phyloP scores from a whole-genome alignment of 2,113 vertebrate genomes.

The Poeciliopsis prolifica region DNA sequence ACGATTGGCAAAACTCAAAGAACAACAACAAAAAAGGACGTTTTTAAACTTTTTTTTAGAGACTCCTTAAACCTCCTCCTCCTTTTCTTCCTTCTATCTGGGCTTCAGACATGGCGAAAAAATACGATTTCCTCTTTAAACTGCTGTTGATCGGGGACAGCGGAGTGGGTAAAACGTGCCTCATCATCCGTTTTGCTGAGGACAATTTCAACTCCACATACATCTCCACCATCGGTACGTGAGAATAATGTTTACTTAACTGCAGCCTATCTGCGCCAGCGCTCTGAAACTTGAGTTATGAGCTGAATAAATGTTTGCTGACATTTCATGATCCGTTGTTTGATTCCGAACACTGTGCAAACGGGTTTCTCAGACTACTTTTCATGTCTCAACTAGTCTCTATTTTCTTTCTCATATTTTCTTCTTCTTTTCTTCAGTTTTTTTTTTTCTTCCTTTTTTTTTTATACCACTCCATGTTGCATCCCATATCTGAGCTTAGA shows the following conservation, averaged over 20 bases:
- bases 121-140: slow-evolving; percentile 94
- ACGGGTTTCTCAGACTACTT: slow-evolving; percentile 49
- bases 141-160: slow-evolving; percentile 93
- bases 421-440: not conserved
- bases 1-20: slow-evolving; percentile 11
- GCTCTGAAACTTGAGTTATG: slow-evolving; percentile 2
- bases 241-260: not conserved
- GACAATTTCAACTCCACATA: slow-evolving; percentile 95
- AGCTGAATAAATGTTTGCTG: slow-evolving; percentile 18
- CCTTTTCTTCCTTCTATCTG: not conserved
- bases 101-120: slow-evolving; percentile 84
- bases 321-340: slow-evolving; percentile 15
- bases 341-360: slow-evolving; percentile 7
- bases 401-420: not conserved
- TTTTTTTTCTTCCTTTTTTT: too few species aligned
- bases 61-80: not conserved
- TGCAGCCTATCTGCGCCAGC: not conserved
- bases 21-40: not conserved
- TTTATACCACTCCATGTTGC: not conserved
- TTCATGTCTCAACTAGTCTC: slow-evolving; percentile 74
- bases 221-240: slow-evolving; percentile 95
- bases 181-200: slow-evolving; percentile 93
- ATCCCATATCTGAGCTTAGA: not conserved
- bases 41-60: not conserved
- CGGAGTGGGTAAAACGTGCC: slow-evolving; percentile 94